These are phyloP conservation scores for Alosa alosa DNA, from an alignment of 2,113 vertebrate genomes.

Conservation along the genomic window DNA sequence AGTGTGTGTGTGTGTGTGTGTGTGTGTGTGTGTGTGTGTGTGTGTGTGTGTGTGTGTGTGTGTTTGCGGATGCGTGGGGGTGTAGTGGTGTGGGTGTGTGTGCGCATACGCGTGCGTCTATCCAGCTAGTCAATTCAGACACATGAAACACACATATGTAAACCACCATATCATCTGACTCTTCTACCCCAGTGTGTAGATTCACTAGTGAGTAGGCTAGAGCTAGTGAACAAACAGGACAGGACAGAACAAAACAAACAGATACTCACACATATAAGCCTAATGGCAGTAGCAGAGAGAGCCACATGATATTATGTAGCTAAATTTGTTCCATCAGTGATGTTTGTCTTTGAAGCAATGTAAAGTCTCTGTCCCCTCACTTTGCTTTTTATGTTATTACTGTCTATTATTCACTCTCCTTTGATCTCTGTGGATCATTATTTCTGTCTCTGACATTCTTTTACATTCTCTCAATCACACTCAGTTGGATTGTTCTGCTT, in stretches of 20 bases:
- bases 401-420: not conserved
- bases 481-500: not conserved
- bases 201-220: not conserved
- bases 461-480: not conserved
- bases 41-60: no score
- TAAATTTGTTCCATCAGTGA: not conserved
- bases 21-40: not conserved
- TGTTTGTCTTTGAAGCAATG: not conserved
- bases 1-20: no score
- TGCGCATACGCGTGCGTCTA: not conserved
- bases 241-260: not conserved
- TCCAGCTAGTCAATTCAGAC: not conserved
- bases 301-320: not conserved
- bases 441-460: not conserved
- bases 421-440: not conserved
- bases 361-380: constrained; percentile 1
- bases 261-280: not conserved
- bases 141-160: not conserved
- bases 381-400: not conserved
- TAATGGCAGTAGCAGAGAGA: constrained; percentile 3
- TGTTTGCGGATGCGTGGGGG: no score
- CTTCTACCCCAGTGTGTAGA: not conserved
- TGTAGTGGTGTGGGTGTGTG: no score
- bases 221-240: not conserved
- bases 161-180: not conserved